Evolutionary conservation across 53 echinoderm and acorn worm genomes (phyloP).

Genomic region (Echinometra lucunter): DNA sequence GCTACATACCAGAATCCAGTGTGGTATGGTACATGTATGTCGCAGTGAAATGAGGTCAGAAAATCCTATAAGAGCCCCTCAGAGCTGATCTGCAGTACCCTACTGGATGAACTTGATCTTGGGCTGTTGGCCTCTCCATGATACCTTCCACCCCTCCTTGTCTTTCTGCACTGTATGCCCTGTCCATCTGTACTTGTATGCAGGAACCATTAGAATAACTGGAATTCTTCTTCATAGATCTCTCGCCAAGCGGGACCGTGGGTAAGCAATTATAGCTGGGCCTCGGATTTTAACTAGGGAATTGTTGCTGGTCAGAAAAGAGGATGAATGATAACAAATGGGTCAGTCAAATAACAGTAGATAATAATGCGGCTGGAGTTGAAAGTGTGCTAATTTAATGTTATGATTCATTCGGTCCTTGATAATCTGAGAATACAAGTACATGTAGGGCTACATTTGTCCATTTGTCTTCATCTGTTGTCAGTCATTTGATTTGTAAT

Average conservation of each 20-base stretch:
- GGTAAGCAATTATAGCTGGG: background rate
- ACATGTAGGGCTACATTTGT: too few relatives aligned
- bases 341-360: too few relatives aligned
- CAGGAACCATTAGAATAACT: background rate
- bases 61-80: too few relatives aligned
- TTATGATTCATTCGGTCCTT: too few relatives aligned
- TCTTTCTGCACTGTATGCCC: background rate
- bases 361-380: too few relatives aligned
- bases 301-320: constrained; percentile 4
- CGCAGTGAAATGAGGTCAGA: too few relatives aligned
- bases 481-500: background rate
- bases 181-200: constrained; percentile 19
- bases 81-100: background rate
- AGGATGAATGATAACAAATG: background rate
- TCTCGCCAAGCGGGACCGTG: background rate
- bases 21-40: too few relatives aligned
- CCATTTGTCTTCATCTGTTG: background rate
- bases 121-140: background rate
- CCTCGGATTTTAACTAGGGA: background rate
- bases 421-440: too few relatives aligned
- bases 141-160: background rate
- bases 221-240: constrained; percentile 26
- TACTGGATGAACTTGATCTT: background rate
- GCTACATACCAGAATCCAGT: too few relatives aligned
- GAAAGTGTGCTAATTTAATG: too few relatives aligned